Conservation (phyloP, 37 sponge, comb jelly and placozoan species). For the Petrosia ficiformis region DNA sequence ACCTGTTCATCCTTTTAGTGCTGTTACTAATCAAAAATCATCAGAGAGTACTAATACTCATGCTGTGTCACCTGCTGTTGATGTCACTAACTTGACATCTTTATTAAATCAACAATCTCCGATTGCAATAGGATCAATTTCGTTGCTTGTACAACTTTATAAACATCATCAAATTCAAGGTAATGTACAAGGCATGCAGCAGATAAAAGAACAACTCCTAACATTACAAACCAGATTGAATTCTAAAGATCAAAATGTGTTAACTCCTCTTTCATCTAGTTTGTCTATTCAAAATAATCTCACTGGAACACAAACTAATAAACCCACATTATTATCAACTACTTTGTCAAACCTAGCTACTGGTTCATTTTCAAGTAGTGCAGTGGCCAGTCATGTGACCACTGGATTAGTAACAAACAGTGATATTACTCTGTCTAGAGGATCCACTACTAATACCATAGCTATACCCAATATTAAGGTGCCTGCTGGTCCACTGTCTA, state of each 20-base stretch:
- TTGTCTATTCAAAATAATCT: neutral
- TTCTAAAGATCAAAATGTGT: neutral
- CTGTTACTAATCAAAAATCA: too few relatives aligned
- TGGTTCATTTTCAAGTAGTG: neutral
- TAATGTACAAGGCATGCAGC: conserved; percentile 23
- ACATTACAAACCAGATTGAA: neutral
- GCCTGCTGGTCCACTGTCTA: too few relatives aligned
- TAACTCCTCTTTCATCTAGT: neutral
- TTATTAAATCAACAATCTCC: neutral
- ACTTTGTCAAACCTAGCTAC: neutral
- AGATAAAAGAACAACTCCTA: conserved; percentile 21
- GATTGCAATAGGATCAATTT: neutral
- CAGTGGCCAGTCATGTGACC: too few relatives aligned
- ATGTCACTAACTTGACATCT: too few relatives aligned
- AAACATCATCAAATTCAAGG: conserved; percentile 23
- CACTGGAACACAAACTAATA: neutral
- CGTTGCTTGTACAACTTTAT: conserved; percentile 27
- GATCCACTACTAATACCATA: too few relatives aligned
- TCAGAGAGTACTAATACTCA: too few relatives aligned
- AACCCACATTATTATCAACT: neutral
- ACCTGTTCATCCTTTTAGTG: too few relatives aligned
- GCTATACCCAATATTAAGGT: too few relatives aligned
- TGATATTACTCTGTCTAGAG: too few relatives aligned
- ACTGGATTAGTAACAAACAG: too few relatives aligned
- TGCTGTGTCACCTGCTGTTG: too few relatives aligned